Conservation (phyloP, 2,113 vertebrate species). For the Thunnus thynnus region DNA sequence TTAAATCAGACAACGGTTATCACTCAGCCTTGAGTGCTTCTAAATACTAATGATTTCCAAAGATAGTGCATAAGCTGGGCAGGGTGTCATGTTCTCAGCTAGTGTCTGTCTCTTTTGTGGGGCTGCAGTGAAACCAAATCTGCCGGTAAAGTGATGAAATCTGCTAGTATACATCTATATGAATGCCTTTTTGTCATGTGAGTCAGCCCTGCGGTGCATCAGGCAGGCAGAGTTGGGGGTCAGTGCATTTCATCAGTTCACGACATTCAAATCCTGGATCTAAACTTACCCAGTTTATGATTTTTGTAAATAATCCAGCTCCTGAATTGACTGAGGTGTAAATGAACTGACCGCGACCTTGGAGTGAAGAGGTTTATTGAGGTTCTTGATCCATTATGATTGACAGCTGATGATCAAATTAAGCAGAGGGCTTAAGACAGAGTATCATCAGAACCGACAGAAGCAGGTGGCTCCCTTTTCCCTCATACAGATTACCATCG, state of each 20-base stretch:
- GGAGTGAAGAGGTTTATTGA: background rate
- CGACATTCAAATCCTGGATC: background rate
- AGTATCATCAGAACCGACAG: background rate
- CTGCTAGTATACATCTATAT: background rate
- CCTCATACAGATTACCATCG: background rate
- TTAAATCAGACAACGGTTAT: background rate
- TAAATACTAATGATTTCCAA: background rate
- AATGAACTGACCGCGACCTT: background rate
- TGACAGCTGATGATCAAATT: background rate
- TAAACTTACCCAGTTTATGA: background rate
- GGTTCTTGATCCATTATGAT: background rate
- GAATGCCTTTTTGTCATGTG: background rate
- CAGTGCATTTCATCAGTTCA: background rate
- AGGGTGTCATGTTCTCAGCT: slow-evolving; percentile 9
- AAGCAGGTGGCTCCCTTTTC: background rate
- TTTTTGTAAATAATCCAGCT: background rate
- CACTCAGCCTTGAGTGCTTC: background rate
- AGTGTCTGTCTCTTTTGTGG: background rate
- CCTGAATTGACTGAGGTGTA: background rate
- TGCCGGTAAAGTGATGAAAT: background rate
- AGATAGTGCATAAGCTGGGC: background rate
- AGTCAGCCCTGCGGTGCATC: background rate
- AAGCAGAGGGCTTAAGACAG: background rate
- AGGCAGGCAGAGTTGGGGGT: background rate
- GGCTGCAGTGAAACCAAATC: slow-evolving; percentile 10